Evolutionary conservation across 2,113 vertebrate species (phyloP).

Genomic region (Gambusia holbrooki): DNA sequence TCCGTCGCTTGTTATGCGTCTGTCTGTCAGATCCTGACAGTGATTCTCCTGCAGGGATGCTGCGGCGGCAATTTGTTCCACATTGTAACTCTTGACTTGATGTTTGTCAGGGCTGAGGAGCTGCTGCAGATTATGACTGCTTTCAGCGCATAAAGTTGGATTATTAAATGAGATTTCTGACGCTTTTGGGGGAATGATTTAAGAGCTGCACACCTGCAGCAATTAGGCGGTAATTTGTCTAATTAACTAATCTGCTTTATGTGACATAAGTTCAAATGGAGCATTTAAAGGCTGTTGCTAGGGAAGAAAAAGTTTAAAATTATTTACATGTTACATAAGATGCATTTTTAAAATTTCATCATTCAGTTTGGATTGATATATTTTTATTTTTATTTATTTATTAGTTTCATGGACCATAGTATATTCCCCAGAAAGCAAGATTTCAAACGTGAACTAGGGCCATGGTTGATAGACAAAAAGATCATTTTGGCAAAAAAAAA

Average conservation of each 20-base stretch:
- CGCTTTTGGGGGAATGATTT: not conserved
- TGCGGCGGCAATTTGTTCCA: conserved; percentile 47
- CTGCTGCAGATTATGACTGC: not conserved
- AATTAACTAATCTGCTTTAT: not conserved
- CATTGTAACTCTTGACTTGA: conserved; percentile 13
- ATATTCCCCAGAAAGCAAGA: too few relatives aligned
- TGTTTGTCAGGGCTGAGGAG: not conserved
- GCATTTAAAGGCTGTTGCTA: not conserved
- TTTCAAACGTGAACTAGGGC: too few relatives aligned
- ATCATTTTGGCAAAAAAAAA: too few relatives aligned
- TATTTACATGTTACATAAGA: not conserved
- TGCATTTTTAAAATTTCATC: not conserved
- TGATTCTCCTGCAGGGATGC: conserved; percentile 61
- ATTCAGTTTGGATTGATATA: not conserved
- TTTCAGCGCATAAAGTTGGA: conserved; percentile 17
- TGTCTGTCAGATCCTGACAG: conserved; percentile 14
- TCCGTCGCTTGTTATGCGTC: conserved; percentile 16
- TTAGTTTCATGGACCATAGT: too few relatives aligned
- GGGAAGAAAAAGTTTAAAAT: not conserved
- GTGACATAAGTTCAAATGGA: not conserved
- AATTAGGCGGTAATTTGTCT: conserved; percentile 3
- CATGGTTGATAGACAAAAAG: too few relatives aligned
- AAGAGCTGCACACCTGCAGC: conserved; percentile 33
- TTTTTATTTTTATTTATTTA: too few relatives aligned
- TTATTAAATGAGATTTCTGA: not conserved